Evolutionary conservation across 2,888 invertebrate species (phyloP).

Genomic region (Cheilosia vulpina): DNA sequence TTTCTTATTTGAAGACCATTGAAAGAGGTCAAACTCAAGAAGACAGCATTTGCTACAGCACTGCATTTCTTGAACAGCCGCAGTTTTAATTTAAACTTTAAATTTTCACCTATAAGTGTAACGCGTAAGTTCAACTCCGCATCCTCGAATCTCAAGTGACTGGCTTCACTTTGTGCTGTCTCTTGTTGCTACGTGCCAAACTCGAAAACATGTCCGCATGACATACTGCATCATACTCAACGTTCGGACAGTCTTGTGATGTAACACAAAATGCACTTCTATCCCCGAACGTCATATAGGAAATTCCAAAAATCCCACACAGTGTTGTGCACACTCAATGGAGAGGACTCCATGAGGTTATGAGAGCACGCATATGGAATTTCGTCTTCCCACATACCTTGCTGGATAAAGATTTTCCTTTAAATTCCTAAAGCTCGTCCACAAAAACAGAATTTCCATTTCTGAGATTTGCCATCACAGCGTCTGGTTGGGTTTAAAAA

Average conservation of each 20-base stretch:
- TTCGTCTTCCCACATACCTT: neutral
- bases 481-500: conserved; percentile 17
- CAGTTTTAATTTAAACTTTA: too few species aligned
- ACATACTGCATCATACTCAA: neutral
- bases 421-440: conserved; percentile 15
- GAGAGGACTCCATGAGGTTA: conserved; percentile 19
- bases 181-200: conserved; percentile 39
- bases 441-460: neutral
- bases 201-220: neutral
- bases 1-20: too few species aligned
- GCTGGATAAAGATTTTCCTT: conserved; percentile 20
- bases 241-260: conserved; percentile 5
- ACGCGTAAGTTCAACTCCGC: neutral
- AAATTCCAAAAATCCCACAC: conserved; percentile 10
- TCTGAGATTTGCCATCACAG: conserved; percentile 19
- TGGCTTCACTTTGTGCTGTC: neutral
- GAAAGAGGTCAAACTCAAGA: too few species aligned
- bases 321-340: neutral
- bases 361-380: neutral
- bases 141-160: neutral
- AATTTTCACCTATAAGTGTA: neutral
- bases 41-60: too few species aligned
- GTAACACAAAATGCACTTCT: conserved; percentile 22
- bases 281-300: conserved; percentile 7
- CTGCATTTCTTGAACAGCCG: too few species aligned